Evolutionary conservation across 2,113 vertebrate genomes (phyloP).

Genomic region (Tupaia chinensis): DNA sequence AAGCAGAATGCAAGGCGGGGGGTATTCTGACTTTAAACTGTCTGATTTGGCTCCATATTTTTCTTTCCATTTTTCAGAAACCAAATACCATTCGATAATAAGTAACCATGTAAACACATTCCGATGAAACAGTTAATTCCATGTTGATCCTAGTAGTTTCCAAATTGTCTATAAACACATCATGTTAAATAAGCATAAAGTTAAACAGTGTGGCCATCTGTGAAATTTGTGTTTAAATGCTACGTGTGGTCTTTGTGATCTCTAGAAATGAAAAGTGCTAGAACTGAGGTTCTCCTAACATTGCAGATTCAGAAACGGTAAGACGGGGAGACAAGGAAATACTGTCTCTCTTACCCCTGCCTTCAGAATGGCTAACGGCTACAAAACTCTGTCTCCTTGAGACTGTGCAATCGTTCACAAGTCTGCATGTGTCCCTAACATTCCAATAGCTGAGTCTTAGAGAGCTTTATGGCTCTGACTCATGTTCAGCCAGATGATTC

Average conservation of each 20-base stretch:
- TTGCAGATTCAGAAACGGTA: neutral
- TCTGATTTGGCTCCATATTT: neutral
- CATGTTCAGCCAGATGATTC: slow-evolving; percentile 67
- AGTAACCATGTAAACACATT: neutral
- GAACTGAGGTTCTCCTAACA: neutral
- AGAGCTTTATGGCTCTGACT: slow-evolving; percentile 77
- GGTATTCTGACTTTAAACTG: neutral
- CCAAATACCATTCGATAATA: neutral
- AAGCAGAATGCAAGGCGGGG: neutral
- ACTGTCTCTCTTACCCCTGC: neutral
- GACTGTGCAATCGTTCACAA: slow-evolving; percentile 65
- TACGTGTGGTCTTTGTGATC: neutral
- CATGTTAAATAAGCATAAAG: neutral
- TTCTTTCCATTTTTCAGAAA: slow-evolving; percentile 34
- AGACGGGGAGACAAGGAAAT: neutral
- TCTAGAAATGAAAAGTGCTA: neutral
- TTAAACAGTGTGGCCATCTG: neutral
- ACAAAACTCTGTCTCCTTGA: slow-evolving; percentile 65
- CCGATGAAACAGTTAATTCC: neutral
- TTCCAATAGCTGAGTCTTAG: slow-evolving; percentile 63
- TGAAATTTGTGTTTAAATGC: neutral
- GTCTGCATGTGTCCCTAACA: neutral
- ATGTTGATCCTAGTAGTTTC: neutral
- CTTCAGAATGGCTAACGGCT: slow-evolving; percentile 22
- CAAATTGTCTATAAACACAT: neutral